These are phyloP conservation scores for Neolamprologus variostigma DNA, from an alignment of 2,113 vertebrate genomes.

Conservation along the genomic window DNA sequence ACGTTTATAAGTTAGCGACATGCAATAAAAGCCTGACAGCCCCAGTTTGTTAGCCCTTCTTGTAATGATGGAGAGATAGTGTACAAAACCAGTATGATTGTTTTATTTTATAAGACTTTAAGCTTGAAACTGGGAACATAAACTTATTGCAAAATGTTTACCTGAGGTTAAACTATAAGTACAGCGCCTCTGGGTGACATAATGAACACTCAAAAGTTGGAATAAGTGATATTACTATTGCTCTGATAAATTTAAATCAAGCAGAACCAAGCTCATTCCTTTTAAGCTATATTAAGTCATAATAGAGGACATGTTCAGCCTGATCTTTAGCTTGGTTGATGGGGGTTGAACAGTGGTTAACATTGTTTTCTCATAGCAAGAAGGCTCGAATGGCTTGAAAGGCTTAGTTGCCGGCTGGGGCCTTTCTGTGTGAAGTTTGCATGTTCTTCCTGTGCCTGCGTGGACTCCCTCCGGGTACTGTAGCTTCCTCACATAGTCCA, in stretches of 20 bases:
- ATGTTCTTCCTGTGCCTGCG: not conserved
- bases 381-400: not conserved
- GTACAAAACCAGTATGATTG: not conserved
- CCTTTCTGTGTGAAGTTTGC: not conserved
- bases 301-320: not conserved
- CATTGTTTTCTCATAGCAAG: not conserved
- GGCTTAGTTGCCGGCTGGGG: rapidly evolving
- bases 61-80: not conserved
- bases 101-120: not conserved
- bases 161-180: not conserved
- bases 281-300: not conserved
- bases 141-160: not conserved
- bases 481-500: not conserved
- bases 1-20: not conserved
- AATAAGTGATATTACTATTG: rapidly evolving
- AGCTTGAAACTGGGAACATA: not conserved
- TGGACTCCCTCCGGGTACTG: rapidly evolving
- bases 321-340: rapidly evolving
- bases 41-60: not conserved
- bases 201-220: not conserved
- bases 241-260: not conserved
- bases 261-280: not conserved
- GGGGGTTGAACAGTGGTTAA: not conserved
- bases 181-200: not conserved
- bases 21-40: not conserved